Conservation (phyloP, 2,113 vertebrate species). For the Oreocharis arfaki region DNA sequence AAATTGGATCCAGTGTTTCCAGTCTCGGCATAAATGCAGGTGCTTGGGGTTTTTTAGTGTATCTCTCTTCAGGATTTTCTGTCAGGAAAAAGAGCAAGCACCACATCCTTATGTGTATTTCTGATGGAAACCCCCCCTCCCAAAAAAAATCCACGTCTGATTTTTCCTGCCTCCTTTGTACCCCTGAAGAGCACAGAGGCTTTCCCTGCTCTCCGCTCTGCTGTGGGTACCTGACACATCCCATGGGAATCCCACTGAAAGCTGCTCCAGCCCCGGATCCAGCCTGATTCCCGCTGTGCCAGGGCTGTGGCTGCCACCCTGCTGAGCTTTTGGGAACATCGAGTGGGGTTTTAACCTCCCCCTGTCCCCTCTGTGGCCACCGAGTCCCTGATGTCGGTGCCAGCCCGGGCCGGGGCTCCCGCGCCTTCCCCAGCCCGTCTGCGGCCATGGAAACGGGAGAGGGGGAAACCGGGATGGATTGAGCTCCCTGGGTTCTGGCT, state of each 20-base stretch:
- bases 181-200: background rate
- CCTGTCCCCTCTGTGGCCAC: background rate
- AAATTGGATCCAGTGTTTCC: background rate
- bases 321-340: background rate
- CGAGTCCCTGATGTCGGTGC: background rate
- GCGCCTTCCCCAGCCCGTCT: background rate
- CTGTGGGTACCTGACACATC: background rate
- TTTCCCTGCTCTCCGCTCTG: background rate
- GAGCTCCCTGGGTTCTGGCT: background rate
- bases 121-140: background rate
- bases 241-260: background rate
- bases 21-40: background rate
- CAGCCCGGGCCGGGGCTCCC: background rate
- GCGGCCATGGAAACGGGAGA: background rate
- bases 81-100: background rate
- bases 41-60: background rate
- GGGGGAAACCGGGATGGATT: background rate
- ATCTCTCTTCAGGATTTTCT: background rate
- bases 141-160: background rate
- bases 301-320: background rate
- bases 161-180: background rate
- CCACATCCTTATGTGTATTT: rapidly evolving
- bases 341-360: background rate
- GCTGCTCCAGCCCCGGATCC: background rate
- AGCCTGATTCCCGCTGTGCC: rapidly evolving